phyloP scores from a whole-genome alignment of 2,113 vertebrate species.

The Nyctereutes procyonoides region DNA sequence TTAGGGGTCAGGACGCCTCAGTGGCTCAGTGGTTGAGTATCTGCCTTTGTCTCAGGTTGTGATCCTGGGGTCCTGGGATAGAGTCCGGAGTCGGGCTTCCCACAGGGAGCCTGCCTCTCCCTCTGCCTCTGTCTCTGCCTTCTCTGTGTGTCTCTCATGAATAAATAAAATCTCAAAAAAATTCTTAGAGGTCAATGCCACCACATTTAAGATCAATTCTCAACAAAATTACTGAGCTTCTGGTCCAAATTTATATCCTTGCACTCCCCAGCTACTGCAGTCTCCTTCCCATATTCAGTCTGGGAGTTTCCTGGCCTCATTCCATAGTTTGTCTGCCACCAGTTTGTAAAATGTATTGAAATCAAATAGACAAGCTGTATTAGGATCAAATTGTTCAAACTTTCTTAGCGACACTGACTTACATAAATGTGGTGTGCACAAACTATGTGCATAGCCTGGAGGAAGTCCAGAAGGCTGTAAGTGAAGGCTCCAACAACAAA shows the following conservation, averaged over 20 bases:
- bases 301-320: neutral
- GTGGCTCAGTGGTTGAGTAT: too few relatives aligned
- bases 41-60: too few relatives aligned
- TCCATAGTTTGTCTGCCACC: neutral
- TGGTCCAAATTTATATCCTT: neutral
- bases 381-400: neutral
- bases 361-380: neutral
- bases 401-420: neutral
- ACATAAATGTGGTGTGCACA: neutral
- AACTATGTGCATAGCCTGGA: accelerated
- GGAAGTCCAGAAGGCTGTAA: neutral
- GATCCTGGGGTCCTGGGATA: too few relatives aligned
- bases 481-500: neutral
- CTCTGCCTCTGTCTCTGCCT: too few relatives aligned
- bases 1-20: neutral
- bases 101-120: too few relatives aligned
- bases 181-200: neutral
- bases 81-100: too few relatives aligned
- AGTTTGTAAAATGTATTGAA: neutral
- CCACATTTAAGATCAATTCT: neutral
- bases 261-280: accelerated
- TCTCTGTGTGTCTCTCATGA: too few relatives aligned
- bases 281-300: neutral
- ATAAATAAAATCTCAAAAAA: neutral
- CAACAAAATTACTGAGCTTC: neutral